Conservation (phyloP, 2,113 vertebrate genomes). For the Lophotis ruficrista region DNA sequence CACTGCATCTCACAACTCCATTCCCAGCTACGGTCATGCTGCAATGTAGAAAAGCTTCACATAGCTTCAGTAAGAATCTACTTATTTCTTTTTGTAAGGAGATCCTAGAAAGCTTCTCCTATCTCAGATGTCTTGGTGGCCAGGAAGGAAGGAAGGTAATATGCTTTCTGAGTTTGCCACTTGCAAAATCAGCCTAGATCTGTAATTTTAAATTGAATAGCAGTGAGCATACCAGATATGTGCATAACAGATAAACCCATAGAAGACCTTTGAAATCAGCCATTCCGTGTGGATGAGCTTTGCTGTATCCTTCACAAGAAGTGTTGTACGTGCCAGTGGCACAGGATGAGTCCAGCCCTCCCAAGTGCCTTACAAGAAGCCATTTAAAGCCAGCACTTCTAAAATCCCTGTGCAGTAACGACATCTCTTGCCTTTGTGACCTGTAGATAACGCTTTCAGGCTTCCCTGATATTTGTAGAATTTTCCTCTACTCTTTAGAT, state of each 20-base stretch:
- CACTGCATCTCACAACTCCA: too few species aligned
- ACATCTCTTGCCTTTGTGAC: neutral
- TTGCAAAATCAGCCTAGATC: neutral
- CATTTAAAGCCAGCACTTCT: neutral
- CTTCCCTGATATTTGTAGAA: too few species aligned
- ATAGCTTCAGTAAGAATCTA: neutral
- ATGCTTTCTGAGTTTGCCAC: neutral
- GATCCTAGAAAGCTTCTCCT: neutral
- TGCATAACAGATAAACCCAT: neutral
- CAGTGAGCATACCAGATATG: neutral
- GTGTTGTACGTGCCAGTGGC: neutral
- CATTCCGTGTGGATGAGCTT: rapidly evolving
- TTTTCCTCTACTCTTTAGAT: neutral
- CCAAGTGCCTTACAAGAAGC: neutral
- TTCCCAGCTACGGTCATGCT: neutral
- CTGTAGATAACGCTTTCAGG: neutral
- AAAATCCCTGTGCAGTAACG: neutral
- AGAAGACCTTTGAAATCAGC: neutral
- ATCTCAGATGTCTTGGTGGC: neutral
- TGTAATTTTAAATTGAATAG: neutral
- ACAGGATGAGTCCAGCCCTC: neutral
- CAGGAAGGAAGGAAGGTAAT: neutral
- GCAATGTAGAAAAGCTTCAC: neutral
- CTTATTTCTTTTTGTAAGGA: neutral
- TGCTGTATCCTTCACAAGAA: neutral